Conservation (phyloP, 2,888 invertebrate species). For the Elmis aenea region DNA sequence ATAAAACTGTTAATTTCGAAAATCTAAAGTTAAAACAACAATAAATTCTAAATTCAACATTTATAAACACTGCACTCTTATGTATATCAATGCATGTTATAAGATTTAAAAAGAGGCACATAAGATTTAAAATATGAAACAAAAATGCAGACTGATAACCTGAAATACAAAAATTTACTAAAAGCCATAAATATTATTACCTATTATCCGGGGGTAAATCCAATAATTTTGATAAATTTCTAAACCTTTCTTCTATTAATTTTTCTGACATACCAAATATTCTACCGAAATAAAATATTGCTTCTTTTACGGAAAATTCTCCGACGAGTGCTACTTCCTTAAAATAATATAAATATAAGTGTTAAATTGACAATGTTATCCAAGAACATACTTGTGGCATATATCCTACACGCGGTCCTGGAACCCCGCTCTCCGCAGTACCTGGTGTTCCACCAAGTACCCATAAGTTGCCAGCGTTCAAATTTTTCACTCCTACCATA, state of each 20-base stretch:
- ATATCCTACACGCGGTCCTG: slow-evolving; percentile 72
- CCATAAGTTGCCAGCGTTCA: slow-evolving; percentile 69
- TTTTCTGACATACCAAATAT: slow-evolving; percentile 71
- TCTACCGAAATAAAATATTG: slow-evolving; percentile 80
- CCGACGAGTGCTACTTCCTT: slow-evolving; percentile 75
- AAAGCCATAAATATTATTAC: too few relatives aligned
- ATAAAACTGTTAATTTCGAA: too few relatives aligned
- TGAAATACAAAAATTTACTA: not conserved
- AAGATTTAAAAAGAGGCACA: too few relatives aligned
- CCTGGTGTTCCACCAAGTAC: slow-evolving; percentile 70
- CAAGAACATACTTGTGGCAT: slow-evolving; percentile 71
- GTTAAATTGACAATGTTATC: not conserved
- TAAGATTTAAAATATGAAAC: slow-evolving; percentile 1
- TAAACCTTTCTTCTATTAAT: slow-evolving; percentile 59
- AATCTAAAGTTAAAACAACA: too few relatives aligned
- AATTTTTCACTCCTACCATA: slow-evolving; percentile 70
- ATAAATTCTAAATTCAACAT: too few relatives aligned
- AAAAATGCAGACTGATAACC: not conserved
- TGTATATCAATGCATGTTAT: too few relatives aligned
- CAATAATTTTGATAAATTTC: slow-evolving; percentile 64
- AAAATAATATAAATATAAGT: slow-evolving; percentile 17
- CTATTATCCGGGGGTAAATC: slow-evolving; percentile 68
- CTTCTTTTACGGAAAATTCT: slow-evolving; percentile 78
- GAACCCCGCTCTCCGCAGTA: slow-evolving; percentile 59
- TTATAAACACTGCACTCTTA: too few relatives aligned